These are phyloP conservation scores for Toxotes chatareus DNA, from an alignment of 2,113 vertebrate genomes.

Conservation along the genomic window DNA sequence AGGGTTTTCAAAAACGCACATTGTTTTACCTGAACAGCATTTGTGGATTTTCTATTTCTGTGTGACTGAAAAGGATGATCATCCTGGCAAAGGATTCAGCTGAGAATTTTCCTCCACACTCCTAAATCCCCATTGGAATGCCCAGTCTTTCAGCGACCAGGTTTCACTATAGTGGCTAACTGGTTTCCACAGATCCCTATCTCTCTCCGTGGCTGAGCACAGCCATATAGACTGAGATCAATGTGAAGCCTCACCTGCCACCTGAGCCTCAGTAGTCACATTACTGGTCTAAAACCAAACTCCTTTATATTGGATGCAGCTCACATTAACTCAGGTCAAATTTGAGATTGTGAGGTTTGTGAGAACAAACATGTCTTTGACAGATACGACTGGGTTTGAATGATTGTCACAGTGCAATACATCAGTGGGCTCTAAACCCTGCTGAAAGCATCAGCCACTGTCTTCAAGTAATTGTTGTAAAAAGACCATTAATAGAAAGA, in stretches of 20 bases:
- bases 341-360: conserved; percentile 8
- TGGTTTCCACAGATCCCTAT: conserved; percentile 69
- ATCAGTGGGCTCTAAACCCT: not conserved
- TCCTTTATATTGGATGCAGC: conserved; percentile 32
- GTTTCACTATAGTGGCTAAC: conserved; percentile 43
- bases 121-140: conserved; percentile 80
- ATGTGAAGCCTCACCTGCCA: conserved; percentile 62
- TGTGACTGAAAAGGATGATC: conserved; percentile 30
- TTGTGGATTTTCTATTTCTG: conserved; percentile 23
- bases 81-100: conserved; percentile 38
- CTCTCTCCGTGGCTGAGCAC: conserved; percentile 46
- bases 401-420: not conserved
- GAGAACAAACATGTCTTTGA: conserved; percentile 23
- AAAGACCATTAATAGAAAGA: not conserved
- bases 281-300: conserved; percentile 51
- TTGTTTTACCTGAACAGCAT: conserved; percentile 31
- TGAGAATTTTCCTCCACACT: conserved; percentile 63
- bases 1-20: not conserved
- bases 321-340: conserved; percentile 49
- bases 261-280: conserved; percentile 46
- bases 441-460: conserved; percentile 4
- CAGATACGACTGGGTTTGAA: not conserved
- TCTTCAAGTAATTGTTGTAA: not conserved
- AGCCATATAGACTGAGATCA: conserved; percentile 36
- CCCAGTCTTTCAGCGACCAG: conserved; percentile 69